Conservation (phyloP, 2,888 invertebrate genomes). For the Cryptocephalus primarius region DNA sequence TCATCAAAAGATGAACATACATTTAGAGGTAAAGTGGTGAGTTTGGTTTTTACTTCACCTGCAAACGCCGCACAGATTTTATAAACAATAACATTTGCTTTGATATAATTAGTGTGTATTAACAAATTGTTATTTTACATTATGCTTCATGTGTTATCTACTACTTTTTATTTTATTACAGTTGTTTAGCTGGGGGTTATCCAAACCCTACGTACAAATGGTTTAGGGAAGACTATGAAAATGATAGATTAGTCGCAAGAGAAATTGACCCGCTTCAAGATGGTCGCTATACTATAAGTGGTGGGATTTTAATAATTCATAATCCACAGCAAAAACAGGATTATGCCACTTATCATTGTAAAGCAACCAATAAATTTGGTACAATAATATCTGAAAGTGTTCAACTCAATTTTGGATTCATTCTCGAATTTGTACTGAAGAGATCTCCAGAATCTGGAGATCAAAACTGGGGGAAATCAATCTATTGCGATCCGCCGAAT, state of each 20-base stretch:
- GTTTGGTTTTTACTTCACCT: too few relatives aligned
- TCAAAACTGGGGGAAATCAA: conserved; percentile 88
- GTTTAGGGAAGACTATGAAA: conserved; percentile 80
- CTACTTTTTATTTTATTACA: conserved; percentile 21
- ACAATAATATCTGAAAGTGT: conserved; percentile 82
- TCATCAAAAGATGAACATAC: too few relatives aligned
- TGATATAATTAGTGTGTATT: too few relatives aligned
- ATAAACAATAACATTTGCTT: too few relatives aligned
- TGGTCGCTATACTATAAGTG: conserved; percentile 73
- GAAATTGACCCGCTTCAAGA: conserved; percentile 69
- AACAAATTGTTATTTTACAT: too few relatives aligned
- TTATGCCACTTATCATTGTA: conserved; percentile 84
- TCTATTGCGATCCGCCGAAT: conserved; percentile 87
- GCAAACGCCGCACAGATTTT: too few relatives aligned
- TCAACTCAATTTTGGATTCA: conserved; percentile 77
- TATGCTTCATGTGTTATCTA: too few relatives aligned
- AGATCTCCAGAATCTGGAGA: conserved; percentile 74
- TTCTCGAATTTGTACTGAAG: conserved; percentile 82
- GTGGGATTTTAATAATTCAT: conserved; percentile 82
- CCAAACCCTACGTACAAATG: conserved; percentile 84
- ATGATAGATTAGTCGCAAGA: conserved; percentile 59
- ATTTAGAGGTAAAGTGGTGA: too few relatives aligned
- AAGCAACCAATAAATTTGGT: conserved; percentile 82
- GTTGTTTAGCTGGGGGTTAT: conserved; percentile 76
- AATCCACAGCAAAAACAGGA: conserved; percentile 70